A percentile compares a stretch with the other conserved stretches of the same genome.
Conservation (phyloP, 1,140 invertebrate species). For the Brachionus rubens region DNA sequence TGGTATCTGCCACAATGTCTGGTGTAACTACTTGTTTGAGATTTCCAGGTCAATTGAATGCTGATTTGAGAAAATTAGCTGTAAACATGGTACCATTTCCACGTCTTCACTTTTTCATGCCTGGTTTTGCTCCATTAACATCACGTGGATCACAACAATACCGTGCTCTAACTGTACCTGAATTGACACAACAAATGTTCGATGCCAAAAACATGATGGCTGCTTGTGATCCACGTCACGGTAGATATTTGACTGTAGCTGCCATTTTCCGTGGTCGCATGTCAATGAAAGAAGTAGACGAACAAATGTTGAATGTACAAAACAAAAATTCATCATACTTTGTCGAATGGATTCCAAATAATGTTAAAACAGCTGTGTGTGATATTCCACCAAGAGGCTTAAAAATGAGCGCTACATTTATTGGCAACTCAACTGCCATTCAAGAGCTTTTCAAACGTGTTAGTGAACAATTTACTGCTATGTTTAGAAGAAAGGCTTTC, state of each 20-base stretch:
- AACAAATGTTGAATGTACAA: conserved; percentile 73
- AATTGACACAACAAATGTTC: conserved; percentile 71
- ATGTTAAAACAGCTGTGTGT: conserved; percentile 70
- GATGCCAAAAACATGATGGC: conserved; percentile 84
- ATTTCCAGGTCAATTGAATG: conserved; percentile 67
- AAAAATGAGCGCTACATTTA: conserved; percentile 65
- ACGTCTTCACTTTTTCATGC: conserved; percentile 92
- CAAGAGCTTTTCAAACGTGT: conserved; percentile 76
- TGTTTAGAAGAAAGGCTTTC: conserved; percentile 76
- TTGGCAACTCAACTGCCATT: conserved; percentile 68
- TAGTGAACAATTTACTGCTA: conserved; percentile 72
- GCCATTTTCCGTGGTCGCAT: conserved; percentile 87
- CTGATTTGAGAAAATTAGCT: conserved; percentile 86
- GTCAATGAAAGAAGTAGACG: conserved; percentile 88
- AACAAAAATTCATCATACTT: conserved; percentile 81
- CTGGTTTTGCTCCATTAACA: conserved; percentile 87
- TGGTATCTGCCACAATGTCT: conserved; percentile 74
- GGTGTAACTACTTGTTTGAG: conserved; percentile 73
- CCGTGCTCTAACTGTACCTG: conserved; percentile 70
- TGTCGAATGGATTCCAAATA: conserved; percentile 71
- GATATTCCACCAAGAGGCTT: conserved; percentile 65
- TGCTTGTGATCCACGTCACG: conserved; percentile 78
- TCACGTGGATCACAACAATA: conserved; percentile 66
- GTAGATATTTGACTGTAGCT: conserved; percentile 85
- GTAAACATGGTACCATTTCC: conserved; percentile 96